A percentile compares a stretch with the other conserved stretches of the same genome.
Evolutionary conservation across 2,888 invertebrate species (phyloP).

Genomic region (Brassicogethes aeneus): DNA sequence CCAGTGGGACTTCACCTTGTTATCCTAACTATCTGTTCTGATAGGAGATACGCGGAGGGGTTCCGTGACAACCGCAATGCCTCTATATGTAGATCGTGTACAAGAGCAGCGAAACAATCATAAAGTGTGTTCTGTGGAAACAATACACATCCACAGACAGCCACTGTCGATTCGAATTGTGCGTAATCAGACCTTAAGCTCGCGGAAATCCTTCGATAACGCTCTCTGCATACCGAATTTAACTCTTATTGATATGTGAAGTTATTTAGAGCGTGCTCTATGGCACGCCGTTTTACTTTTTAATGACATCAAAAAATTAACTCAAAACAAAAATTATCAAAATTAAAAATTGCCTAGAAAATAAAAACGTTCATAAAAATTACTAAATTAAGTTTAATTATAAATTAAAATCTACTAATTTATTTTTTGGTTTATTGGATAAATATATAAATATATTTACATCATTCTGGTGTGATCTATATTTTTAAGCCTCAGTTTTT

Average conservation of each 20-base stretch:
- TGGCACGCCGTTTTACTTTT: too few relatives aligned
- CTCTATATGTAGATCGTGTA: slow-evolving; percentile 7
- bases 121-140: too few relatives aligned
- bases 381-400: too few relatives aligned
- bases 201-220: not conserved
- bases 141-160: not conserved
- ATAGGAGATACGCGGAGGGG: slow-evolving; percentile 11
- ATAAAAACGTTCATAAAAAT: too few relatives aligned
- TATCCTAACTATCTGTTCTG: slow-evolving; percentile 17
- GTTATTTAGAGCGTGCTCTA: not conserved
- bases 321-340: too few relatives aligned
- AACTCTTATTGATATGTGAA: not conserved
- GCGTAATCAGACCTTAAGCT: slow-evolving; percentile 5
- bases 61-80: slow-evolving; percentile 8
- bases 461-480: too few relatives aligned
- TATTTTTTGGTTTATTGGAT: too few relatives aligned
- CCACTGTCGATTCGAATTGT: slow-evolving; percentile 1
- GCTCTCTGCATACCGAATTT: not conserved
- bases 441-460: too few relatives aligned
- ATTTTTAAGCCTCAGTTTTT: too few relatives aligned
- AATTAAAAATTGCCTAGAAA: too few relatives aligned
- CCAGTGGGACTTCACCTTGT: slow-evolving; percentile 16
- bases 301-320: too few relatives aligned
- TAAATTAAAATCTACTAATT: too few relatives aligned
- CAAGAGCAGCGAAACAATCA: not conserved